Evolutionary conservation across 2,888 invertebrate genomes (phyloP).

Genomic region (Aspidiotus rigidus): DNA sequence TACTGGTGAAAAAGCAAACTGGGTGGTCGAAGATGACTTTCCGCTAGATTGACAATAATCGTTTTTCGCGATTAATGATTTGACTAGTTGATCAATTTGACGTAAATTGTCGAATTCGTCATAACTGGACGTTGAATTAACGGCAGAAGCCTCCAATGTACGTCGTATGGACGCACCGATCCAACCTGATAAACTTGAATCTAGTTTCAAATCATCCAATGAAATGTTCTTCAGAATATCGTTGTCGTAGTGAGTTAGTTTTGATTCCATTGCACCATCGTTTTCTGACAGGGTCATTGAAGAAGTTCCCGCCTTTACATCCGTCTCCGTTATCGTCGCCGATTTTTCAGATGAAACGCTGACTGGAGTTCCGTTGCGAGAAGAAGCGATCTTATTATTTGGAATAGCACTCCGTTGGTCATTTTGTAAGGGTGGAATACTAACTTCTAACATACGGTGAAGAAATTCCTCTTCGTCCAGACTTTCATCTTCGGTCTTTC

Average conservation of each 20-base stretch:
- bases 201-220: background rate
- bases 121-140: conserved; percentile 20
- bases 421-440: background rate
- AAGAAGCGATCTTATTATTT: background rate
- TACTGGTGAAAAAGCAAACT: conserved; percentile 13
- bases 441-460: conserved; percentile 3
- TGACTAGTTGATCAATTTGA: background rate
- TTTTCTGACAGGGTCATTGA: background rate
- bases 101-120: conserved; percentile 15
- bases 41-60: background rate
- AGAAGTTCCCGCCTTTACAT: background rate
- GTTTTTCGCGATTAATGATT: background rate
- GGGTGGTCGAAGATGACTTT: background rate
- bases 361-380: background rate
- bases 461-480: conserved; percentile 24
- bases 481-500: background rate
- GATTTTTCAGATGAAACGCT: background rate
- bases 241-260: background rate
- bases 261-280: background rate
- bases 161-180: conserved; percentile 16
- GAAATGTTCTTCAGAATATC: background rate
- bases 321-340: background rate
- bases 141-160: conserved; percentile 14
- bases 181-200: conserved; percentile 13
- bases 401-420: background rate